These are phyloP conservation scores for Aleiodes alternator DNA, from an alignment of 2,888 invertebrate species.

Conservation along the genomic window DNA sequence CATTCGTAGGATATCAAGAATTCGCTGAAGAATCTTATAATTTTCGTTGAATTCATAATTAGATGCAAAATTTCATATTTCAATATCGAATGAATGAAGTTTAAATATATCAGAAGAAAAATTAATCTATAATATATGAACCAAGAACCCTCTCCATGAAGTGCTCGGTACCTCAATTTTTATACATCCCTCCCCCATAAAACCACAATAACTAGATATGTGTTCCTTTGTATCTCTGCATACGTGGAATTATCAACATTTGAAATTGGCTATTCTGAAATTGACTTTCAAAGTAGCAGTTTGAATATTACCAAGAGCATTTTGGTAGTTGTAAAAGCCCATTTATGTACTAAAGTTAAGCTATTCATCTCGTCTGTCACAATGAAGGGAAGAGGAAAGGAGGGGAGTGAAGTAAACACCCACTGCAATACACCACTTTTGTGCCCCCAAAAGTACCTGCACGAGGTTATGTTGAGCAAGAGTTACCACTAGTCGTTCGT, in stretches of 20 bases:
- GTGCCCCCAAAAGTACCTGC: background rate
- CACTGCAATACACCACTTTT: conserved; percentile 20
- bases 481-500: conserved; percentile 54
- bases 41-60: no score
- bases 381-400: background rate
- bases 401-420: conserved; percentile 8
- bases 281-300: conserved; percentile 12
- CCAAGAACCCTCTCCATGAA: no score
- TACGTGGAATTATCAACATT: background rate
- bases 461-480: conserved; percentile 37
- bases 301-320: conserved; percentile 40
- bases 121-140: no score
- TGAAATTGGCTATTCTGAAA: conserved; percentile 5
- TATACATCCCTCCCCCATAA: no score
- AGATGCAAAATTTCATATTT: no score
- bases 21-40: no score
- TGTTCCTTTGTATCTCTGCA: background rate
- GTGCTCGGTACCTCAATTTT: no score
- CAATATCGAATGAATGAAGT: no score
- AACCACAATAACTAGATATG: no score
- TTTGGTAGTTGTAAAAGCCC: conserved; percentile 27
- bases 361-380: conserved; percentile 65
- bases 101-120: no score
- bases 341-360: conserved; percentile 54
- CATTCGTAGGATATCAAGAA: no score